Base-by-base conservation (phyloP, 2,888 invertebrate genomes). In the Campaea margaritaria region DNA sequence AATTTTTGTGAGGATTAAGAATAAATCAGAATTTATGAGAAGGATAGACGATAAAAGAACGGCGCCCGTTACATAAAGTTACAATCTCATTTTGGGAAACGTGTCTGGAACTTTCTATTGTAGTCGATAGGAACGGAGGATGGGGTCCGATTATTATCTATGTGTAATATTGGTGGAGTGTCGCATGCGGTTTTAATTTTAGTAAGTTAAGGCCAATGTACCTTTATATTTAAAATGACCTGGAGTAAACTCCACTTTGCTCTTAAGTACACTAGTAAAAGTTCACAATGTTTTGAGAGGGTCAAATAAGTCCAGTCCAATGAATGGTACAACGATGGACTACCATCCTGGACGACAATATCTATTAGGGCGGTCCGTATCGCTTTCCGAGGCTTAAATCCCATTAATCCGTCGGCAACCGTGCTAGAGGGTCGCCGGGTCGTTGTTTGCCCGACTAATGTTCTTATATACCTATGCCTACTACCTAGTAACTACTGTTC, bases 361-460 rank as follows among this genome's bases (percentile, higher is more conserved):
- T 12, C 14, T 15, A 50, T 15, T 21, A 31, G 0, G 38, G 12
- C 14, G 44, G 44, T n/a, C 41, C 62, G 64, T 58, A 65, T 65
- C 67, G 67, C 60, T 69, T 65, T 63, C 48, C 58, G 56, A 53
- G 31, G 50, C 58, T 58, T 46, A 67, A 69, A 70, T 68, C 68
- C 65, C 54, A 59, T 66, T n/a, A 70, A 69, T 67, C 64, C 68
- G 64, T 36, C 44, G 51, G 31, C 21, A 27, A 58, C 27, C 45
- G 15, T 28, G 31, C 27, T 13, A 62, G 62, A 68, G 69, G n/a
- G 71, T 66, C 72, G 63, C 31, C 61, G 66, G 73, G 68, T 72
- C 73, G 58, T 54, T 72, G 73, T 70, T 72, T 76, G 70, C 54
- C 58, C 63, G 55, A 59, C 71, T 75, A 76, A 75, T 73, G 68